A percentile compares a stretch with the other conserved stretches of the same genome.
These are phyloP conservation scores for Ictalurus punctatus DNA, from an alignment of 2,113 vertebrate genomes.

Conservation along the genomic window DNA sequence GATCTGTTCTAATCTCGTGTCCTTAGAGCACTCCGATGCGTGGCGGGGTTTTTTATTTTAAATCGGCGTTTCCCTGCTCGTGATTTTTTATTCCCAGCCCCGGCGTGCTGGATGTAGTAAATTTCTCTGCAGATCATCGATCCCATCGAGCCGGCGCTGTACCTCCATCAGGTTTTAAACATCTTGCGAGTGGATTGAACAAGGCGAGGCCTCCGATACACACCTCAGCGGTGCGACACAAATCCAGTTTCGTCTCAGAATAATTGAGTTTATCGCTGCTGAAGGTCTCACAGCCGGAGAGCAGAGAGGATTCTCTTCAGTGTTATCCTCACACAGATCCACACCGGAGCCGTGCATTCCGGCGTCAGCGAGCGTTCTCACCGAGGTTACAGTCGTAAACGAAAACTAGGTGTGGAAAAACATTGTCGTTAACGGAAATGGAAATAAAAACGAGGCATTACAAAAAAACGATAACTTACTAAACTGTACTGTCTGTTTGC, in stretches of 20 bases:
- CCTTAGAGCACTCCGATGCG: not conserved
- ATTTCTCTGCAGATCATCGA: not conserved
- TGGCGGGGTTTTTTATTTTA: not conserved
- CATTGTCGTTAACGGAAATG: too few species aligned
- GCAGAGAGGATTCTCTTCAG: not conserved
- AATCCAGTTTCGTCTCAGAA: not conserved
- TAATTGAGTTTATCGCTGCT: not conserved
- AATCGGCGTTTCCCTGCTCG: not conserved
- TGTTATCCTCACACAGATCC: not conserved
- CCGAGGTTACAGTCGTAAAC: too few species aligned
- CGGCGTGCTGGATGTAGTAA: not conserved
- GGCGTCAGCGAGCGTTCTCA: not conserved
- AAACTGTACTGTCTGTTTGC: too few species aligned
- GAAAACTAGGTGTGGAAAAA: too few species aligned
- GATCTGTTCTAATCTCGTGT: not conserved
- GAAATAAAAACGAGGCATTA: too few species aligned
- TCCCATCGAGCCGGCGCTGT: not conserved
- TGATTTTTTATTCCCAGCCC: not conserved
- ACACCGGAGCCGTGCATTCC: not conserved
- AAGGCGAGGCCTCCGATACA: not conserved
- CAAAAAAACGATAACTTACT: too few species aligned
- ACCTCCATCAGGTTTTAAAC: not conserved
- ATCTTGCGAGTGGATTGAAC: not conserved
- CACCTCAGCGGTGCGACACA: not conserved
- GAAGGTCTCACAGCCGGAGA: not conserved